Conservation (phyloP, 2,888 invertebrate genomes). For the Aproaerema taeniolella region DNA sequence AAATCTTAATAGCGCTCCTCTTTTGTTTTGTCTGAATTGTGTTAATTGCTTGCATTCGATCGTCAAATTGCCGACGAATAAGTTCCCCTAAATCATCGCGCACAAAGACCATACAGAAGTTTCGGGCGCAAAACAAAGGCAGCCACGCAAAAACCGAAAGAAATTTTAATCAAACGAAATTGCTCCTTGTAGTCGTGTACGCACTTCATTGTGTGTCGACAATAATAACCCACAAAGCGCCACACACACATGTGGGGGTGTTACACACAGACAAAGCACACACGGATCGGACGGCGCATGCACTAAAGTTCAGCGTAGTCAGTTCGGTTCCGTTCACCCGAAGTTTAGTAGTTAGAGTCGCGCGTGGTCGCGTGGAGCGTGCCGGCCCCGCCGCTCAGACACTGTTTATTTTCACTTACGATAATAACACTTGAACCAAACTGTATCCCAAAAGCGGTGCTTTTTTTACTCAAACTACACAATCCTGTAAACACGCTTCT, state of each 20-base stretch:
- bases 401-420: conserved; percentile 55
- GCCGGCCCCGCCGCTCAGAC: conserved; percentile 34
- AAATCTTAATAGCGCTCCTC: conserved; percentile 12
- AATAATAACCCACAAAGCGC: conserved; percentile 61
- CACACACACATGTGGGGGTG: conserved; percentile 34
- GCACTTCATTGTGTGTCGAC: conserved; percentile 56
- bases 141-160: conserved; percentile 41
- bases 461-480: too few species aligned
- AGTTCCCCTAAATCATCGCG: conserved; percentile 40
- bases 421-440: conserved; percentile 44
- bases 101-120: conserved; percentile 51
- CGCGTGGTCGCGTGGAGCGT: conserved; percentile 56
- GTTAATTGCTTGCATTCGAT: conserved; percentile 44
- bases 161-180: conserved; percentile 55
- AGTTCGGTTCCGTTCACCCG: conserved; percentile 44
- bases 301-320: conserved; percentile 43
- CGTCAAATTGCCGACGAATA: conserved; percentile 43
- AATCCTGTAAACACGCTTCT: too few species aligned
- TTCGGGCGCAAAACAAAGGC: conserved; percentile 43
- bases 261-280: conserved; percentile 31
- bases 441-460: conserved; percentile 41
- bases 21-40: conserved; percentile 17
- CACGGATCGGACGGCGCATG: conserved; percentile 38
- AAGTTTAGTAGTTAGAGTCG: conserved; percentile 52
- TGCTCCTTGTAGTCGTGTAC: conserved; percentile 50